Evolutionary conservation across 2,888 invertebrate species (phyloP).

Genomic region (Agriopis marginaria): DNA sequence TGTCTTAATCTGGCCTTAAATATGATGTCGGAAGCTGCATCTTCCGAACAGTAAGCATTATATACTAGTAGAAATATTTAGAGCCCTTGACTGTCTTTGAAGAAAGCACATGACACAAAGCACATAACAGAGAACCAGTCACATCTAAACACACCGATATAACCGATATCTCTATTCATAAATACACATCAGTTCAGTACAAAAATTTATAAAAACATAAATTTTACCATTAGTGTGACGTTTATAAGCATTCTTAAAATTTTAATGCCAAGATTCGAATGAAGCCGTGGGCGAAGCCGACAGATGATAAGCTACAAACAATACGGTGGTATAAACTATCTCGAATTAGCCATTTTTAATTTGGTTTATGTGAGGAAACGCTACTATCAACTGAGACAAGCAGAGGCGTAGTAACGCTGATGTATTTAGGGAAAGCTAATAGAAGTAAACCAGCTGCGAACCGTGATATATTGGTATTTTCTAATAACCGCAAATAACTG

Average conservation of each 20-base stretch:
- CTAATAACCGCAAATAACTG: background rate
- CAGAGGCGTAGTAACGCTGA: constrained; percentile 30
- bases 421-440: constrained; percentile 30
- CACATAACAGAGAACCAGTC: too few relatives aligned
- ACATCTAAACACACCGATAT: background rate
- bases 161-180: constrained; percentile 1
- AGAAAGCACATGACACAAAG: too few relatives aligned
- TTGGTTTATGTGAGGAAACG: constrained; percentile 10
- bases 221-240: constrained; percentile 19
- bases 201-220: constrained; percentile 12
- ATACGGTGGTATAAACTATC: constrained; percentile 19
- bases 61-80: too few relatives aligned
- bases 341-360: constrained; percentile 18
- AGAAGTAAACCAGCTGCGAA: constrained; percentile 26
- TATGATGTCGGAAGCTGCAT: too few relatives aligned
- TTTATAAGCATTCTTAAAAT: constrained; percentile 26
- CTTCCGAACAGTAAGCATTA: too few relatives aligned
- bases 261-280: constrained; percentile 21
- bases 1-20: too few relatives aligned
- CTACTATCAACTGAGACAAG: constrained; percentile 12
- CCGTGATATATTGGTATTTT: constrained; percentile 25
- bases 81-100: too few relatives aligned
- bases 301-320: constrained; percentile 23
- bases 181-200: constrained; percentile 5
- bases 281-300: constrained; percentile 25